phyloP scores from a whole-genome alignment of 2,888 invertebrate genomes.

The Imbricaverruca yamaguchii region DNA sequence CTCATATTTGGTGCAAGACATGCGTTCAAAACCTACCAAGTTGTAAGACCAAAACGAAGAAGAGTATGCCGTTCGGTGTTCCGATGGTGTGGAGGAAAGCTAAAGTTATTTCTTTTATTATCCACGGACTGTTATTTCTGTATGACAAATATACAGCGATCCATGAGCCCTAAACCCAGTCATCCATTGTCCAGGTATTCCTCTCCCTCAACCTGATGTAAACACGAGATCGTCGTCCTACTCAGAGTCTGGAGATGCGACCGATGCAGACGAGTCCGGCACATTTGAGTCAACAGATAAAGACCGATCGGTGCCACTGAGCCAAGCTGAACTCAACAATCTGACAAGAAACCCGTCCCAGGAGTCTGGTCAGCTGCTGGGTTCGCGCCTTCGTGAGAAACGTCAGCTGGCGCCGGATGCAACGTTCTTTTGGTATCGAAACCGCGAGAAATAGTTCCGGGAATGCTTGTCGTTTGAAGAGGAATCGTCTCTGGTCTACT shows the following conservation, averaged over 20 bases:
- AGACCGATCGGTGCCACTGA: slow-evolving; percentile 1
- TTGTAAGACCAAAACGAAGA: neutral
- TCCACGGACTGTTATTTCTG: neutral
- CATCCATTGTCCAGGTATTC: slow-evolving; percentile 24
- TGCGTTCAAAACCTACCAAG: neutral
- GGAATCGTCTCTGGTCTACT: slow-evolving; percentile 24
- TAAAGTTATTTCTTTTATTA: neutral
- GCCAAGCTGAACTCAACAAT: neutral
- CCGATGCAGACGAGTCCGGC: too few relatives aligned
- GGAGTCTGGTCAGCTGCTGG: slow-evolving; percentile 20
- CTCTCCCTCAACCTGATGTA: slow-evolving; percentile 21
- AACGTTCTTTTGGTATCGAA: neutral
- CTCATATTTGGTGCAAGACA: neutral
- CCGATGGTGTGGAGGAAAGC: neutral
- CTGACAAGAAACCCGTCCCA: neutral
- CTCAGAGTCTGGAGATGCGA: neutral
- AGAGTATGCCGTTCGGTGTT: neutral
- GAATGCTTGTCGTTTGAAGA: slow-evolving; percentile 24
- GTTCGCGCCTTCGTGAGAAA: slow-evolving; percentile 24
- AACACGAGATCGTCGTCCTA: slow-evolving; percentile 16
- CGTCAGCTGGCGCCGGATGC: too few relatives aligned
- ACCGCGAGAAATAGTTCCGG: slow-evolving; percentile 8
- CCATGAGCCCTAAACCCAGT: slow-evolving; percentile 21
- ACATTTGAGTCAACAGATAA: neutral
- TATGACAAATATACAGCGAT: neutral